These are phyloP conservation scores for Aeoliscus strigatus DNA, from an alignment of 2,797 vertebrate species.

Conservation along the genomic window DNA sequence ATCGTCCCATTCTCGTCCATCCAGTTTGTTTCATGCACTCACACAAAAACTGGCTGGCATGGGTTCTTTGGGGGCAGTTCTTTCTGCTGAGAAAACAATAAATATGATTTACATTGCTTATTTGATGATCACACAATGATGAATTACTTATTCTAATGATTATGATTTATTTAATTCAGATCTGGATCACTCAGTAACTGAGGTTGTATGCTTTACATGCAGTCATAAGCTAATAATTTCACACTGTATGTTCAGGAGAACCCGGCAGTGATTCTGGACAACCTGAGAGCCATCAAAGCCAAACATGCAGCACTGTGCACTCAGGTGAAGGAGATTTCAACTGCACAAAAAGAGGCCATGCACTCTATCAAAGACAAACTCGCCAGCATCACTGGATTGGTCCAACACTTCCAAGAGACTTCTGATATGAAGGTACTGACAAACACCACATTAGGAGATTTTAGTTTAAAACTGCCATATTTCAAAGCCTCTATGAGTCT, in stretches of 20 bases:
- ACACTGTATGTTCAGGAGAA: conserved; percentile 74
- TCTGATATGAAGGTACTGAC: conserved; percentile 72
- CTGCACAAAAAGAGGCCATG: conserved; percentile 80
- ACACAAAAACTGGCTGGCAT: too few relatives aligned
- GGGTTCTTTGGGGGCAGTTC: too few relatives aligned
- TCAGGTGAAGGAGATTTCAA: conserved; percentile 72
- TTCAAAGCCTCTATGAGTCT: not conserved
- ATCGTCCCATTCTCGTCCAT: too few relatives aligned
- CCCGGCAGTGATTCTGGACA: conserved; percentile 79
- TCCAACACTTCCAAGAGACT: conserved; percentile 73
- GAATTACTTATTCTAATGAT: too few relatives aligned
- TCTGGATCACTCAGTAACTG: not conserved
- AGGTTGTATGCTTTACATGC: not conserved
- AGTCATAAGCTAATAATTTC: not conserved
- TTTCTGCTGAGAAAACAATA: too few relatives aligned
- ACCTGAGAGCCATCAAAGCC: conserved; percentile 77
- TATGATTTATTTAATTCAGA: too few relatives aligned
- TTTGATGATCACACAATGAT: too few relatives aligned
- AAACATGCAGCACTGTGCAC: conserved; percentile 75
- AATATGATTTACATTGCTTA: too few relatives aligned
- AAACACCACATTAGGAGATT: not conserved
- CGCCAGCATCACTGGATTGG: conserved; percentile 62
- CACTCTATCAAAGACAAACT: conserved; percentile 73
- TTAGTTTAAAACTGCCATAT: not conserved
- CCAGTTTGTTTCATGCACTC: too few relatives aligned